Evolutionary conservation across 2,113 vertebrate species (phyloP), one percentile per base, ranked within the genome.

Genomic region (Perca schrenkii): DNA sequence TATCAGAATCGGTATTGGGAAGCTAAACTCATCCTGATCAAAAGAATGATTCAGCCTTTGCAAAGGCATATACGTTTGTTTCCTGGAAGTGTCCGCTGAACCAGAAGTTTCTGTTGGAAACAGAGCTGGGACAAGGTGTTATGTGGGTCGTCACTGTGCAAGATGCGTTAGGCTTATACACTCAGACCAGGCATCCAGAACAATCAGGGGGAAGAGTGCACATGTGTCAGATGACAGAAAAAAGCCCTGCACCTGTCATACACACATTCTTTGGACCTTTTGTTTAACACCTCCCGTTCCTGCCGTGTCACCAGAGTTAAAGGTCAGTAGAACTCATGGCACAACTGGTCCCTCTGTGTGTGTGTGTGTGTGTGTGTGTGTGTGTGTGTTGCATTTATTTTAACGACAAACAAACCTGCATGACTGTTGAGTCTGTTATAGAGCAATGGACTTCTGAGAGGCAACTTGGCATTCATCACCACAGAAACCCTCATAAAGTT

Each of bases 181-280:
- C 82, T 25, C 66, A 61, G 19, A 75, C 79, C 61, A 77, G 66
- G 57, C 60, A 17, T 71, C 80, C 75, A 83, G 88, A 88, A 90
- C 85, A 85, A 86, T 81, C 82, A 53, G 46, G 71, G 68, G 69
- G 69, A 70, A 70, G 77, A 61, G 67, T 63, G 73, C 77, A 65
- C 90, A 67, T 75, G 83, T 86, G 88, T 92, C 80, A 88, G 69
- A 88, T 86, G 75, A 83, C 86, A 84, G 80, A 83, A 82, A 88
- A 87, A 86, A 36, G 60, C 36, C 74, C 86, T 71, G 83, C 95
- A 95, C 94, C 93, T 94, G 94, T 92, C 84, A 70, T 54, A 65
- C 67, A 66, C 77, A 80, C 92, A 93, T 93, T 94, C 91, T 90
- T 80, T 82, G 50, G 82, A 61, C 72, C 87, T 91, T 90, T 91